Conservation (phyloP, 2,888 invertebrate species). For the Pyrgus malvae region DNA sequence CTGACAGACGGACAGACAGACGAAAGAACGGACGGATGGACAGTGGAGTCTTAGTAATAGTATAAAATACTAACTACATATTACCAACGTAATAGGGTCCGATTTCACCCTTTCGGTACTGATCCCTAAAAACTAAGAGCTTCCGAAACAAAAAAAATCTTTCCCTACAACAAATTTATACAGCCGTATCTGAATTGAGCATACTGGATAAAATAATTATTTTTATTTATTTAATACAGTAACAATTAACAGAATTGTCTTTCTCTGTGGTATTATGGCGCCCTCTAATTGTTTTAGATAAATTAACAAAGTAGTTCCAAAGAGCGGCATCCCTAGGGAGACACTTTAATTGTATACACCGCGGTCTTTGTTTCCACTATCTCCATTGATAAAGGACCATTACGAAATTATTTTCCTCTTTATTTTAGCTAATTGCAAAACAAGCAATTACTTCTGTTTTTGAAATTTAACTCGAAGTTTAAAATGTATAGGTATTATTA, state of each 20-base stretch:
- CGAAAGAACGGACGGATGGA: no score
- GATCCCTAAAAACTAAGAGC: no score
- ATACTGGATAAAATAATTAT: neutral
- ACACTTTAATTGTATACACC: slow-evolving; percentile 63
- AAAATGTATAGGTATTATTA: no score
- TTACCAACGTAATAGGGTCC: no score
- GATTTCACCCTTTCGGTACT: no score
- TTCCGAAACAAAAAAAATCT: no score
- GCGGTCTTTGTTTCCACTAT: slow-evolving; percentile 57
- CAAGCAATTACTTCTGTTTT: neutral
- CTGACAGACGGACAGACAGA: no score
- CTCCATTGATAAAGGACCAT: slow-evolving; percentile 53
- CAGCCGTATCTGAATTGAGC: no score
- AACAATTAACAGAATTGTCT: slow-evolving; percentile 64
- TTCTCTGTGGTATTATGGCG: slow-evolving; percentile 55
- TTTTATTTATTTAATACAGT: slow-evolving; percentile 19
- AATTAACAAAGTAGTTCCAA: slow-evolving; percentile 76
- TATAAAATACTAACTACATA: no score
- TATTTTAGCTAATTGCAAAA: slow-evolving; percentile 3
- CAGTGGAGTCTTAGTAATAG: no score
- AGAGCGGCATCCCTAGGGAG: slow-evolving; percentile 67
- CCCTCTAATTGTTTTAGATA: slow-evolving; percentile 76
- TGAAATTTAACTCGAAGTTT: no score
- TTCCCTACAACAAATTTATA: no score
- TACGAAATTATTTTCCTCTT: slow-evolving; percentile 24